Evolutionary conservation across 2,113 vertebrate species (phyloP), one percentile per base, ranked within the genome.

Genomic region (Istiophorus platypterus): DNA sequence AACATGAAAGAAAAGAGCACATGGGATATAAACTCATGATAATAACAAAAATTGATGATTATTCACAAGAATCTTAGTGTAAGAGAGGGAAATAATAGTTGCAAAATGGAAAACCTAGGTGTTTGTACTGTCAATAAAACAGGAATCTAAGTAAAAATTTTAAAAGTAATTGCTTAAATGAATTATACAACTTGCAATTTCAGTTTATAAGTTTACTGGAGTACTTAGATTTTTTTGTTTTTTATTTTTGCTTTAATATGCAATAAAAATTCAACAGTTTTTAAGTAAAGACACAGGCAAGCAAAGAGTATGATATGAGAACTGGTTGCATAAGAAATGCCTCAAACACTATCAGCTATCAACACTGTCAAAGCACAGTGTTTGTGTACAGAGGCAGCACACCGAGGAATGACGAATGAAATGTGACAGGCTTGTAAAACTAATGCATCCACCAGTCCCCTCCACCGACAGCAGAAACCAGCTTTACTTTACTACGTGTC

Each of bases 371-470:
- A 41, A 37, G 66, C 74, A 29, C 51, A 75, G 69, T 47, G 34
- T 77, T 72, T 70, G 64, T 27, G 14, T 62, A 67, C 15, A 73
- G 71, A 76, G 79, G 71, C 83, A 69, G 69, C 22, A 11, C 54
- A 79, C 56, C 51, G 45, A 66, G 70, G 72, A 80, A 69, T 68
- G 89, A 86, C 72, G 78, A 86, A 93, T 92, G 77, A 85, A 88
- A 86, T 77, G 84, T 88, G 94, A 90, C 92, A 84, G 82, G 52
- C 81, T 73, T 61, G 78, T 91, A 80, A 92, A 93, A 88, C 69
- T 90, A 90, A 92, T 90, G 90, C 87, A 92, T 89, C 80, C 27
- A 90, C 72, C 87, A 88, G 89, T 42, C 67, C 41, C 71, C 22
- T 90, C 80, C 41, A 75, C 76, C 82, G 84, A 90, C 86, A 87